phyloP scores from a whole-genome alignment of 2,888 invertebrate species.

The Hypercompe scribonia region DNA sequence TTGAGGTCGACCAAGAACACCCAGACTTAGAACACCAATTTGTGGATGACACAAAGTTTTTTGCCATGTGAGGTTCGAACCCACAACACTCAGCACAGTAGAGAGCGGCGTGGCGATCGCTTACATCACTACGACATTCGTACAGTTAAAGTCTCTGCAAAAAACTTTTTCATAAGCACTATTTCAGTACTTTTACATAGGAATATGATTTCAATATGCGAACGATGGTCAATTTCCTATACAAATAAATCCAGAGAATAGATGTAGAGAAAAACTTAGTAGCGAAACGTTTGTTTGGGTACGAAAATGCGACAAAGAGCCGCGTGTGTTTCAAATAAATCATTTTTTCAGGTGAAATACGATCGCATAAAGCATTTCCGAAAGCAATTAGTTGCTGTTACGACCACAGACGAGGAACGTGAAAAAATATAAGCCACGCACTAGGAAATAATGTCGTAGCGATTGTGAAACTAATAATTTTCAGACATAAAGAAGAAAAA shows the following conservation, averaged over 20 bases:
- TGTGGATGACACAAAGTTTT: no score
- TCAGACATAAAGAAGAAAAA: neutral
- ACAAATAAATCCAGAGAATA: constrained; percentile 17
- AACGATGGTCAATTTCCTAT: neutral
- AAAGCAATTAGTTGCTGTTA: constrained; percentile 85
- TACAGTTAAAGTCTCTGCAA: no score
- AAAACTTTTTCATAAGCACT: neutral
- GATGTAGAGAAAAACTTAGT: constrained; percentile 26
- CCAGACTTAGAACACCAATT: no score
- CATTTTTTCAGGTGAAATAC: constrained; percentile 85
- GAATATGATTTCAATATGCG: neutral
- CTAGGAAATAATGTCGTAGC: constrained; percentile 40
- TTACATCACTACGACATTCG: no score
- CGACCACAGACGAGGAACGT: constrained; percentile 75
- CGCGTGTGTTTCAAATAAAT: constrained; percentile 73
- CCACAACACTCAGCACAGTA: no score
- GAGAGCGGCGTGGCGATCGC: no score
- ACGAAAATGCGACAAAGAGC: constrained; percentile 73
- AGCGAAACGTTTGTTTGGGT: constrained; percentile 50
- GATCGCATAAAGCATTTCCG: constrained; percentile 85
- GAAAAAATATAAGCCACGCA: constrained; percentile 67
- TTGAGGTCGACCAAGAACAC: no score
- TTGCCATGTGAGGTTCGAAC: no score
- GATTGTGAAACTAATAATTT: neutral
- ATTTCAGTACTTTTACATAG: neutral